These are phyloP conservation scores for Onthophagus sagittarius DNA, from an alignment of 2,888 invertebrate genomes.

Conservation along the genomic window DNA sequence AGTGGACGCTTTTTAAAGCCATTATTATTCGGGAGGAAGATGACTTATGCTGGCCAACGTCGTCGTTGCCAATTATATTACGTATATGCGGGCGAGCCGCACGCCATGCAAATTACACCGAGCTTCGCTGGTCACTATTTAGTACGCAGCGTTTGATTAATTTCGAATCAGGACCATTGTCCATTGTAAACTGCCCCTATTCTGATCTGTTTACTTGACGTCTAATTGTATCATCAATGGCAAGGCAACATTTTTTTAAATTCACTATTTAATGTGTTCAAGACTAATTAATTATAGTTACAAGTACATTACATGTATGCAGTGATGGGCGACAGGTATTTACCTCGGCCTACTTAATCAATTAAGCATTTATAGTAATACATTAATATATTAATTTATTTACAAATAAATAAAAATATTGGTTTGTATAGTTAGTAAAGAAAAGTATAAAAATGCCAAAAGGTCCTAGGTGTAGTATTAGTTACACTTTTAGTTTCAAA, in stretches of 20 bases:
- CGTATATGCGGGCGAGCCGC: conserved; percentile 38
- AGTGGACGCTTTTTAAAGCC: not conserved
- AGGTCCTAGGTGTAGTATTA: too few species aligned
- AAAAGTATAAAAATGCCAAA: too few species aligned
- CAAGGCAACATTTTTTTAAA: not conserved
- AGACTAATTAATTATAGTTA: not conserved
- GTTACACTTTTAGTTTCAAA: too few species aligned
- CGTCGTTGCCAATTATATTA: conserved; percentile 44
- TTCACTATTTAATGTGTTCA: not conserved
- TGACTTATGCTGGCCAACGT: conserved; percentile 44
- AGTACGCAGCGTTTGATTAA: conserved; percentile 39
- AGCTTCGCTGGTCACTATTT: conserved; percentile 40
- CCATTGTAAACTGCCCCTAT: not conserved
- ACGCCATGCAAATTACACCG: conserved; percentile 41
- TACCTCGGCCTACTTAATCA: too few species aligned
- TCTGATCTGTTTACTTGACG: conserved; percentile 5
- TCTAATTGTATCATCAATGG: conserved; percentile 1
- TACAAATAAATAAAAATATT: too few species aligned
- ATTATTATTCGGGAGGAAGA: conserved; percentile 36
- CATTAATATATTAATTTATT: too few species aligned
- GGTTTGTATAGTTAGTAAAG: too few species aligned
- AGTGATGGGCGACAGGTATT: too few species aligned
- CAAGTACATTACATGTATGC: too few species aligned
- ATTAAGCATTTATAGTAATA: too few species aligned
- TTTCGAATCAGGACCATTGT: conserved; percentile 30